Conservation (phyloP, 2,888 invertebrate genomes). For the Ceriagrion tenellum region DNA sequence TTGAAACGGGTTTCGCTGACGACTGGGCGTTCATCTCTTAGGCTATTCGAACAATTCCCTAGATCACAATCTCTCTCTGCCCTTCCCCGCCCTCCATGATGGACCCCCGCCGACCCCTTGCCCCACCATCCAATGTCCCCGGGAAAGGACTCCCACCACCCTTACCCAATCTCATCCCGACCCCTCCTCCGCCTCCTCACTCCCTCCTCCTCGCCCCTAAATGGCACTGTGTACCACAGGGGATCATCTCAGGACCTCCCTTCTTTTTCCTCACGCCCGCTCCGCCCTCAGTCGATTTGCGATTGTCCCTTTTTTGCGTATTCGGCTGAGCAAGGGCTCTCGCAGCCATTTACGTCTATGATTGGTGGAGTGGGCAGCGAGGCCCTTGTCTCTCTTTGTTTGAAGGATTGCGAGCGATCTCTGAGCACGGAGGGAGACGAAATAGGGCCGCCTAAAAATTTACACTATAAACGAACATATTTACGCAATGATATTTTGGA, state of each 20-base stretch:
- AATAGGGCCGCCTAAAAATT: no score
- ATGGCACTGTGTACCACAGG: not conserved
- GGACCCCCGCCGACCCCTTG: not conserved
- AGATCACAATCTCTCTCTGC: constrained; percentile 33
- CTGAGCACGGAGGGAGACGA: not conserved
- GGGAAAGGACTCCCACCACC: not conserved
- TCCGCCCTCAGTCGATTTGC: constrained; percentile 13
- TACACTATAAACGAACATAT: no score
- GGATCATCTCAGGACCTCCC: not conserved
- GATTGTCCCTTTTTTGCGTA: constrained; percentile 44
- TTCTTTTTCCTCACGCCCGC: not conserved
- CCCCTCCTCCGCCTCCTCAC: not conserved
- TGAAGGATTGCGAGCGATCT: not conserved
- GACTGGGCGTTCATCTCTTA: constrained; percentile 58
- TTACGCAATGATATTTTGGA: no score
- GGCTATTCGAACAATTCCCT: constrained; percentile 65
- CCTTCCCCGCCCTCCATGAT: not conserved
- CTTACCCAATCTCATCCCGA: not conserved
- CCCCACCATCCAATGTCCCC: not conserved
- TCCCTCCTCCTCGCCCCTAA: not conserved
- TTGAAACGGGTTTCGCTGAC: constrained; percentile 64
- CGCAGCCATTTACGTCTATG: not conserved
- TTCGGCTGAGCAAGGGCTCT: not conserved
- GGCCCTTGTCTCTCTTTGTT: not conserved
- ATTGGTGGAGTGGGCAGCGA: not conserved